phyloP scores from a whole-genome alignment of 2,888 invertebrate genomes.

The Aporophyla nigra region DNA sequence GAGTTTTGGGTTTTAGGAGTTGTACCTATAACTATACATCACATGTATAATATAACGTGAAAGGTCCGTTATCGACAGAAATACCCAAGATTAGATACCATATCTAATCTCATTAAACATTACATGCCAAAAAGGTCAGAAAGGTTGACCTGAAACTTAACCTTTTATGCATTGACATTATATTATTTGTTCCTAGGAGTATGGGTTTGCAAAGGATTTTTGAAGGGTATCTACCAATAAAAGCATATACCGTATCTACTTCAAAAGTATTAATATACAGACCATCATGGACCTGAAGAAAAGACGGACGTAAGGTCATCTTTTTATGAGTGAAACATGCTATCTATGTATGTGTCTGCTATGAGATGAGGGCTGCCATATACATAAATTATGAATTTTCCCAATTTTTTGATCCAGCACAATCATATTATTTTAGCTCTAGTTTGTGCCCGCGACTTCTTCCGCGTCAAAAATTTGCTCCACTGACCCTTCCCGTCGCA shows the following conservation, averaged over 20 bases:
- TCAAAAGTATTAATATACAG: background rate
- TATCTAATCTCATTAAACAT: constrained; percentile 19
- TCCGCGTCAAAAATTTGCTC: no score
- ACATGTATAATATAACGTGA: background rate
- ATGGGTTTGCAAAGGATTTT: constrained; percentile 12
- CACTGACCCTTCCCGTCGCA: no score
- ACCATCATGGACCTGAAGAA: no score
- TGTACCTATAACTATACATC: no score
- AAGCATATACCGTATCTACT: background rate
- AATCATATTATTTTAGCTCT: no score
- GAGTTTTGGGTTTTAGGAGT: background rate
- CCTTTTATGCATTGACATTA: constrained; percentile 35
- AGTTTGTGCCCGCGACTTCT: no score
- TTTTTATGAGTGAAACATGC: no score
- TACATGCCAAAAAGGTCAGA: constrained; percentile 26
- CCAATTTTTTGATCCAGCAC: no score
- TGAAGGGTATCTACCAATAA: background rate
- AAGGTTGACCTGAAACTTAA: constrained; percentile 33
- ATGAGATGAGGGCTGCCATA: no score
- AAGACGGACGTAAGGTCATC: no score
- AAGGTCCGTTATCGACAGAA: background rate
- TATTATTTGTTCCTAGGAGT: constrained; percentile 24
- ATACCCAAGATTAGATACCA: background rate
- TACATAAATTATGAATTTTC: no score
- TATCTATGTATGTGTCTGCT: no score